These are phyloP conservation scores for Conistra vaccinii DNA, from an alignment of 2,888 invertebrate species.

Conservation along the genomic window DNA sequence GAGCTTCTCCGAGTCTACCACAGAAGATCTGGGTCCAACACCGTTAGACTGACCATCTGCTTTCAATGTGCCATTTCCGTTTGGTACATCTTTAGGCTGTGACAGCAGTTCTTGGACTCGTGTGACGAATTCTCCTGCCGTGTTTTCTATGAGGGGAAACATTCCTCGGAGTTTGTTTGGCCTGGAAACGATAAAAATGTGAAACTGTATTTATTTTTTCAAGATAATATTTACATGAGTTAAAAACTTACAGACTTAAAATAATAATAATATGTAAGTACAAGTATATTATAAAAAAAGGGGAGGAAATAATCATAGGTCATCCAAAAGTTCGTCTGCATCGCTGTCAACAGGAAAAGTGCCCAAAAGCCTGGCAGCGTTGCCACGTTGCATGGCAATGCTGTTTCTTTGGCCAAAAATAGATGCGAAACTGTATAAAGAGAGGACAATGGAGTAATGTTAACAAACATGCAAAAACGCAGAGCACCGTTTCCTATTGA, in stretches of 20 bases:
- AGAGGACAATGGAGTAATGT: background rate
- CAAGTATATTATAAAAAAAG: too few species aligned
- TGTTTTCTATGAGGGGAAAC: constrained; percentile 85
- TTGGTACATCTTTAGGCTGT: constrained; percentile 57
- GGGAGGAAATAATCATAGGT: too few species aligned
- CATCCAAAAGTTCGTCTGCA: too few species aligned
- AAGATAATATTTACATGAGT: too few species aligned
- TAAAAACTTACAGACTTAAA: too few species aligned
- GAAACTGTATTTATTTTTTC: too few species aligned
- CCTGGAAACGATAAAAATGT: constrained; percentile 73
- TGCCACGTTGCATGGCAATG: too few species aligned
- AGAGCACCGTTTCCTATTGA: background rate
- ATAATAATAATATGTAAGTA: too few species aligned
- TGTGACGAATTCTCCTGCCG: constrained; percentile 82
- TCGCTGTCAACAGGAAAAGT: too few species aligned
- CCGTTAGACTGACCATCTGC: constrained; percentile 35
- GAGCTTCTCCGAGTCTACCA: constrained; percentile 82
- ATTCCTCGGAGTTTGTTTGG: constrained; percentile 87
- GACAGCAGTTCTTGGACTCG: constrained; percentile 71
- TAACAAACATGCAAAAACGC: background rate
- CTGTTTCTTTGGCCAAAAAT: too few species aligned
- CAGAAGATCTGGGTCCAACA: constrained; percentile 55
- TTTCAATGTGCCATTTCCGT: constrained; percentile 31
- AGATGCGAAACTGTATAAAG: too few species aligned
- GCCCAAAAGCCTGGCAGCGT: too few species aligned